Evolutionary conservation across 2,888 invertebrate species (phyloP), one percentile per base, ranked within the genome.

Genomic region (Amiota mariae): DNA sequence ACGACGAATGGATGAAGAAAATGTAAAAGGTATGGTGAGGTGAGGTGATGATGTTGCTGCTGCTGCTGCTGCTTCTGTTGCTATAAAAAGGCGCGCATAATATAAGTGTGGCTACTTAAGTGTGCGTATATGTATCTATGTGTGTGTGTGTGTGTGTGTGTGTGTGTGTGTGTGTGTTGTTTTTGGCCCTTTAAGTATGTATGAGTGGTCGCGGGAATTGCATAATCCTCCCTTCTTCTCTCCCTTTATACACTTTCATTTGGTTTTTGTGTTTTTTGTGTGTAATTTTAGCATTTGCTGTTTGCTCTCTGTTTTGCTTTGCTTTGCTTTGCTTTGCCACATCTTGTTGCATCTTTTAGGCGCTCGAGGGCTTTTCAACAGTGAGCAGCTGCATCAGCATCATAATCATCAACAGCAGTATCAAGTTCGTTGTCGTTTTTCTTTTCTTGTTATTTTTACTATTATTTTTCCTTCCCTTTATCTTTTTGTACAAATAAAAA

Each of bases 261-360:
- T 36, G 36, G 8, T 36, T 36, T 36, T 24, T 24, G 24, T 24
- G 3, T 24, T 24, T 24, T 36, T 36, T 36, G 36, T 36, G 67
- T 24, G 77, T 78, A 18, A 1, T 15, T n/a, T 15, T 59, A 20
- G 59, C 59, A 59, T 59, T 36, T 57, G 20, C 4, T 57, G 57
- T 24, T 51, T 24, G 24, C 12, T 6, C 4, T 51, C 4, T 51
- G 1, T 80, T 81, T 75, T 82, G 82, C 84, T 78, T 76, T 72
- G 76, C 75, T 78, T 76, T 77, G 71, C 77, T 74, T 67, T 72
- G 54, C 54, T 9, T 67, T 59, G 56, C 79, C 83, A 75, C 79
- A 79, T 85, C 85, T 82, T 86, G 85, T 87, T 85, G 84, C 85
- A 86, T 85, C 84, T 82, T 82, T 82, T 75, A 76, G 82, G 76